These are phyloP conservation scores for Ectropis crepuscularia DNA, from an alignment of 2,888 invertebrate species.

Conservation along the genomic window DNA sequence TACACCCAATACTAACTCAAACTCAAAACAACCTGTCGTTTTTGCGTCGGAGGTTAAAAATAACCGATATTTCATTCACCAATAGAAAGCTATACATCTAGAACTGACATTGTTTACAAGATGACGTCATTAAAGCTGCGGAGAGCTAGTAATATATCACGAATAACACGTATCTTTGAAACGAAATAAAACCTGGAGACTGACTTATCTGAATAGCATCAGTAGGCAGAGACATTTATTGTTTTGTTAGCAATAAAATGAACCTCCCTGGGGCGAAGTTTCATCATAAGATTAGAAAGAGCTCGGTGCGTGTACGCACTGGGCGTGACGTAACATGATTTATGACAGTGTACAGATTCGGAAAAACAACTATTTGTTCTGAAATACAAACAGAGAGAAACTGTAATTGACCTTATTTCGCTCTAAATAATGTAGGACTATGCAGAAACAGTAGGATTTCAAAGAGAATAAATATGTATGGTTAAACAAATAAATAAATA, in stretches of 20 bases:
- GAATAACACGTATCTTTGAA: constrained; percentile 15
- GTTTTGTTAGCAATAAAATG: constrained; percentile 31
- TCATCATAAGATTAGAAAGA: constrained; percentile 43
- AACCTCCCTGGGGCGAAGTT: constrained; percentile 34
- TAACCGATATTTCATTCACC: too few relatives aligned
- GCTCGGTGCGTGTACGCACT: constrained; percentile 36
- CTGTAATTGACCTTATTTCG: constrained; percentile 8
- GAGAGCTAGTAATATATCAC: not conserved
- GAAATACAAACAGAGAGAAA: not conserved
- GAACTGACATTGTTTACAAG: constrained; percentile 2
- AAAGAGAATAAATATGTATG: too few relatives aligned
- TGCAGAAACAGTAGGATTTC: not conserved
- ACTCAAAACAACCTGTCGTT: too few relatives aligned
- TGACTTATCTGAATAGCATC: constrained; percentile 29
- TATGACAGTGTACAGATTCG: constrained; percentile 40
- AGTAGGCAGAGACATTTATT: constrained; percentile 36
- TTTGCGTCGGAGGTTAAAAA: too few relatives aligned
- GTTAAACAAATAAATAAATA: too few relatives aligned
- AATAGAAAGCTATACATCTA: too few relatives aligned
- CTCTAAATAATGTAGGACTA: not conserved
- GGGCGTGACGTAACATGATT: constrained; percentile 47
- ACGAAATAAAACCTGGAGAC: constrained; percentile 16
- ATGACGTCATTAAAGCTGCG: not conserved
- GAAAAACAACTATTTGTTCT: constrained; percentile 41
- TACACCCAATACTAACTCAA: too few relatives aligned